These are phyloP conservation scores for Lycocorax pyrrhopterus DNA, from an alignment of 2,113 vertebrate genomes.

Conservation along the genomic window DNA sequence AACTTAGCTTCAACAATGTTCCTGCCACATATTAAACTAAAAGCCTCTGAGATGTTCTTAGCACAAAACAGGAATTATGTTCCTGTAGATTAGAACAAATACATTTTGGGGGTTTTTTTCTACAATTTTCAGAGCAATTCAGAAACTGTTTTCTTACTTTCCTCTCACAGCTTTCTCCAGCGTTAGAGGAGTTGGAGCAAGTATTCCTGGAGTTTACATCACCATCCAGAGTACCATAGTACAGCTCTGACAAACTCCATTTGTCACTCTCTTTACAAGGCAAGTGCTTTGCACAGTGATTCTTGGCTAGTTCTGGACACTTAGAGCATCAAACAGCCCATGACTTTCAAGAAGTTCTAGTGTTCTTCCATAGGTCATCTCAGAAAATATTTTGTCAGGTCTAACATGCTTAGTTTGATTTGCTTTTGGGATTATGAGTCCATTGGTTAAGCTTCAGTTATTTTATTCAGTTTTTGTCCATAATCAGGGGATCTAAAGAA, in stretches of 20 bases:
- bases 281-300: not conserved
- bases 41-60: not conserved
- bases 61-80: not conserved
- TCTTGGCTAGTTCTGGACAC: not conserved
- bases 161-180: not conserved
- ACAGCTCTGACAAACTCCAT: not conserved
- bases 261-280: not conserved
- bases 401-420: not conserved
- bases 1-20: not conserved
- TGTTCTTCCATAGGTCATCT: not conserved
- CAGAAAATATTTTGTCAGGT: not conserved
- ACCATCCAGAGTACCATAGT: not conserved
- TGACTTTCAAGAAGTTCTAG: not conserved
- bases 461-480: not conserved
- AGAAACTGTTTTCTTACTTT: not conserved
- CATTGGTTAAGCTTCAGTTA: not conserved
- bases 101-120: rapidly evolving
- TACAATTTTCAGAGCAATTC: not conserved
- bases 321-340: not conserved
- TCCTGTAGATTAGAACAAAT: not conserved
- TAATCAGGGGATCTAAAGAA: not conserved
- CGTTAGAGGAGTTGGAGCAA: not conserved
- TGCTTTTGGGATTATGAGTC: not conserved
- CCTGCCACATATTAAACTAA: not conserved
- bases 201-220: not conserved